phyloP scores from a whole-genome alignment of 2,113 vertebrate genomes.

The Turnix velox region DNA sequence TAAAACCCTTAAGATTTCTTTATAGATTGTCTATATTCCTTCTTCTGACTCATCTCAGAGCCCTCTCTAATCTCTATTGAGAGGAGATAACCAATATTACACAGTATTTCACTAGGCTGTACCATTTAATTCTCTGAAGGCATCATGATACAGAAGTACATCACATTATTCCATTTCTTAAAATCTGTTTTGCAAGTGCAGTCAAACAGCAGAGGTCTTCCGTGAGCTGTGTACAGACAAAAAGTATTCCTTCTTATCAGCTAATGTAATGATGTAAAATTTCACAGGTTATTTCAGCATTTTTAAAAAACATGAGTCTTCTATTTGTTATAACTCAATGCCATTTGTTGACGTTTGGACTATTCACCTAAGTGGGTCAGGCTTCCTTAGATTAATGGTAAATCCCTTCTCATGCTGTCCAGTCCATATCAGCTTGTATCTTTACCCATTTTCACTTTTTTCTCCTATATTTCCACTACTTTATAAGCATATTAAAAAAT shows the following conservation, averaged over 20 bases:
- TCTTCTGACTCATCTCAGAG: not conserved
- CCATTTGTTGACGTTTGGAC: not conserved
- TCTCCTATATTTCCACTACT: not conserved
- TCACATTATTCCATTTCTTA: not conserved
- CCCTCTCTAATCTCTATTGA: not conserved
- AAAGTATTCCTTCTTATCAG: not conserved
- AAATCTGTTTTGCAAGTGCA: not conserved
- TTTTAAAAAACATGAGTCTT: not conserved
- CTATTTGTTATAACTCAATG: not conserved
- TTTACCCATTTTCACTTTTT: not conserved
- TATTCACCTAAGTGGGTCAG: not conserved
- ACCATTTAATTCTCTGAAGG: not conserved
- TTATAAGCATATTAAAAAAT: not conserved
- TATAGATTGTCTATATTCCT: not conserved
- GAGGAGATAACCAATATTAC: not conserved
- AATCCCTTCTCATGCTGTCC: not conserved
- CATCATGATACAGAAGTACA: not conserved
- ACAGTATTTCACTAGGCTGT: not conserved
- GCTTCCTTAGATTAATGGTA: not conserved
- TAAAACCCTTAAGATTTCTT: not conserved
- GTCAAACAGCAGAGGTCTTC: constrained; percentile 58
- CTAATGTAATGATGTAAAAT: not conserved
- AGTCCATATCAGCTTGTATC: not conserved
- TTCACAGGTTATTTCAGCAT: not conserved
- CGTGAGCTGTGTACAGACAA: not conserved